Base-by-base conservation (phyloP, 2,113 vertebrate genomes). In the Mugil cephalus region DNA sequence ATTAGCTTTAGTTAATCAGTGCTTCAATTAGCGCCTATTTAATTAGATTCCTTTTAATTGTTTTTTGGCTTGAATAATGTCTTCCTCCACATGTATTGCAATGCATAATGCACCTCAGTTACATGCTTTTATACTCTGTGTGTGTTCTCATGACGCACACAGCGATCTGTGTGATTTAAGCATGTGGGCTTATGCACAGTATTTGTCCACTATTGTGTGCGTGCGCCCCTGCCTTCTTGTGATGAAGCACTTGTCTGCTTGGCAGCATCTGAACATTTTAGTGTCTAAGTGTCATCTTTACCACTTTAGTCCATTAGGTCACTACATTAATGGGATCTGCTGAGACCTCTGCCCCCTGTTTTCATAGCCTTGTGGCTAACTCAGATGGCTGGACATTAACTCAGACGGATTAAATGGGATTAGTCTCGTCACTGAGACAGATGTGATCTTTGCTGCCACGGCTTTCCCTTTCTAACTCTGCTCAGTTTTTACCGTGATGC, bases 341-440 rank as follows among this genome's bases (percentile, higher is more conserved):
- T 0, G 51, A 65, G 61, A 50, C 78, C 68, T 62, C 62, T 77
- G 83, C 43, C 80, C n/a, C 76, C 54, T 83, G 83, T 84, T 87
- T 79, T 87, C 47, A 70, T 81, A 74, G 65, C 67, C 62, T 47
- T 60, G 51, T 74, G 76, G 70, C 50, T 77, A 15, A 74, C 67
- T 56, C 35, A 70, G 78, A 91, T 83, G 86, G 71, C 77, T 71
- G 81, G 74, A 85, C 88, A 85, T 90, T 74, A 89, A 86, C 76
- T 85, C 72, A 76, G 48, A 85, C 46, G 48, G 84, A 87, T 90
- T 91, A 91, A 89, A 90, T 80, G 50, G 84, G 89, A 92, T 93
- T 91, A 89, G 83, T 61, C 52, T 80, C 88, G 89, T 90, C 83
- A 90, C 80, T 79, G 80, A 88, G 80, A 87, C 88, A 92, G 82